Percentiles rank a stretch among this genome's conserved stretches.
Evolutionary conservation across 2,888 invertebrate species (phyloP).

Genomic region (Thera britannica): DNA sequence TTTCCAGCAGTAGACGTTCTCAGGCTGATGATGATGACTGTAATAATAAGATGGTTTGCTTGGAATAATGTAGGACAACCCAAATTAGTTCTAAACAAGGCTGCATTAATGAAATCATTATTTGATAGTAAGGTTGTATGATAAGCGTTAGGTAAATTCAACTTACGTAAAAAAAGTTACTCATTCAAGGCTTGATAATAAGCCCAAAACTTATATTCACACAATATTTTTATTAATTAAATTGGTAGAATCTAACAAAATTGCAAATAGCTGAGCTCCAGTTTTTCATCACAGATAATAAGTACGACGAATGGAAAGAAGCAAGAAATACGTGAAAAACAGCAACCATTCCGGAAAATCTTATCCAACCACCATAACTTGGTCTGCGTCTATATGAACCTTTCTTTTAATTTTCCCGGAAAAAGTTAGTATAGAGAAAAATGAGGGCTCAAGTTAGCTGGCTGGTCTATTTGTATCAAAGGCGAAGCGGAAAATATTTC

Average conservation of each 20-base stretch:
- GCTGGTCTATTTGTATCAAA: conserved; percentile 50
- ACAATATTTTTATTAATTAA: background rate
- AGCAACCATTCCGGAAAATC: conserved; percentile 57
- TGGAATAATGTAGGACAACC: no score
- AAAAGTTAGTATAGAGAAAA: conserved; percentile 15
- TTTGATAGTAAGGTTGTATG: no score
- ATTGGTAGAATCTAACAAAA: background rate
- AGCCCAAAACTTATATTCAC: background rate
- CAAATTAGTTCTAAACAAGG: no score
- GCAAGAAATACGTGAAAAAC: conserved; percentile 52
- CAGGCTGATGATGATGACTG: no score
- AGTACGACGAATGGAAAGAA: conserved; percentile 55
- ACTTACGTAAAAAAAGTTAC: background rate
- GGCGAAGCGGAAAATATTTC: conserved; percentile 52
- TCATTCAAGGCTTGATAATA: background rate
- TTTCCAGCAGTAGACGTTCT: no score
- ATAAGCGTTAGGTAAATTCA: no score
- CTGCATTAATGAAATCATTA: no score
- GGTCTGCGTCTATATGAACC: conserved; percentile 32
- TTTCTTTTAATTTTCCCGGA: conserved; percentile 4
- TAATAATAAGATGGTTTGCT: no score
- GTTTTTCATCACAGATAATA: conserved; percentile 58
- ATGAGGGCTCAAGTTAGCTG: conserved; percentile 43
- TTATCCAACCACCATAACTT: conserved; percentile 45
- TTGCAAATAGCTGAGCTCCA: conserved; percentile 14